Evolutionary conservation across 2,113 vertebrate genomes (phyloP), one percentile per base, ranked within the genome.

Genomic region (Salvator merianae): DNA sequence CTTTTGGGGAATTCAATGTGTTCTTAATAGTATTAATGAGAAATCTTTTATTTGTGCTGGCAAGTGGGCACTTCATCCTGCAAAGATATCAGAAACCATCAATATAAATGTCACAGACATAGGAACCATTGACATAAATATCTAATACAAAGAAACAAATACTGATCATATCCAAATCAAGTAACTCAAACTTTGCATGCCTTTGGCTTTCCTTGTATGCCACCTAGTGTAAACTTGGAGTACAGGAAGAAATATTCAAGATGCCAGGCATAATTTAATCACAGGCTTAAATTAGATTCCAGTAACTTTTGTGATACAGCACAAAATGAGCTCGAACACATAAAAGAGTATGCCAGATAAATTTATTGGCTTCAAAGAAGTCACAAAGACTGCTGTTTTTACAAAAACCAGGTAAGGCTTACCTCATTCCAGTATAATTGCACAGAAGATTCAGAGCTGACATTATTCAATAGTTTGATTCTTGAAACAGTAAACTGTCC

Each of bases 61-160:
- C 96, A 10, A 99, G 96, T 53, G 99, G 99, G 93, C 99, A 99
- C 93, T 98, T 99, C 96, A 99, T 96, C 99, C 99, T 99, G 91
- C 30, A 89, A 92, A 87, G 84, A 86, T 88, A 94, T 76, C 43
- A 65, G 84, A 86, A 88, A 88, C 9, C 32, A 80, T 89, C 76
- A 73, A 88, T 62, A 88, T 63, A 72, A 88, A 53, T 9, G 77
- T 63, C 68, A 59, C 16, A 87, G 83, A 86, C 88, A 93, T 50
- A 65, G 84, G 85, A 88, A 88, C 9, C 32, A 80, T 89, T 71
- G 70, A 88, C 66, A 89, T 63, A 76, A 88, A 53, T 7, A 77
- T 63, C 59, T n/a, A 18, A 82, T 30, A 30, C 30, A n/a, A 7
- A 81, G 83, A 53, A 22, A 7, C 47, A 85, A 14, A 87, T 50